phyloP scores from a whole-genome alignment of 2,888 invertebrate genomes.

The Marronus borbonicus region DNA sequence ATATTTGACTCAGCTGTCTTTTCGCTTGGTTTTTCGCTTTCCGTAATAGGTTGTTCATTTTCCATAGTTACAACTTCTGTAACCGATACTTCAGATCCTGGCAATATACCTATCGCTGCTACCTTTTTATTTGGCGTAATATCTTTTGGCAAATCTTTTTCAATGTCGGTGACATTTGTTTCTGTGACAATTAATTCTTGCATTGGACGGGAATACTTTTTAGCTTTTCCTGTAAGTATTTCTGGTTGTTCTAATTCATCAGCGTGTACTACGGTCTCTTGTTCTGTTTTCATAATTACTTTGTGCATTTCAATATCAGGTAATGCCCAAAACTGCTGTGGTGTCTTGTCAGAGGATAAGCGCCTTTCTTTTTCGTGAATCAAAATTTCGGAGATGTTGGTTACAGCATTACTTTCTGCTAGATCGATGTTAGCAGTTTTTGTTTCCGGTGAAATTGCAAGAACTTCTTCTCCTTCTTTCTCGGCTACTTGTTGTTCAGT shows the following conservation, averaged over 20 bases:
- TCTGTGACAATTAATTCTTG: conserved; percentile 73
- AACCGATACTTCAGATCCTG: conserved; percentile 76
- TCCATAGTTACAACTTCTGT: conserved; percentile 74
- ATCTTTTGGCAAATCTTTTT: conserved; percentile 70
- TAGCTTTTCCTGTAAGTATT: conserved; percentile 70
- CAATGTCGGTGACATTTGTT: conserved; percentile 73
- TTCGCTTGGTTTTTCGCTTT: conserved; percentile 67
- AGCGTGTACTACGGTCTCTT: conserved; percentile 69
- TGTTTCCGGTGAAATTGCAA: conserved; percentile 63
- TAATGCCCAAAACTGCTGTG: conserved; percentile 67
- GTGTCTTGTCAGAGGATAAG: conserved; percentile 66
- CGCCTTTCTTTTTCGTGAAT: conserved; percentile 70
- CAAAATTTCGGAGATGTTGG: conserved; percentile 69
- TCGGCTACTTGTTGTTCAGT: conserved; percentile 72
- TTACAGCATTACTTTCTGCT: conserved; percentile 64
- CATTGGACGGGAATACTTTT: conserved; percentile 70
- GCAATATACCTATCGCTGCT: conserved; percentile 72
- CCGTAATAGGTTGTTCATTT: conserved; percentile 71
- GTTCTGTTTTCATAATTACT: conserved; percentile 71
- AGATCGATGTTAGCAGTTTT: conserved; percentile 66
- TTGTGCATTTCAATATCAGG: conserved; percentile 69
- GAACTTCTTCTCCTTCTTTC: conserved; percentile 69
- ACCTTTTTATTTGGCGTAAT: conserved; percentile 74
- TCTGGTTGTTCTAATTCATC: conserved; percentile 69
- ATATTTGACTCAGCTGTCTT: conserved; percentile 74